Base-by-base conservation (phyloP, 2,888 invertebrate genomes). In the Tridacna gigas region DNA sequence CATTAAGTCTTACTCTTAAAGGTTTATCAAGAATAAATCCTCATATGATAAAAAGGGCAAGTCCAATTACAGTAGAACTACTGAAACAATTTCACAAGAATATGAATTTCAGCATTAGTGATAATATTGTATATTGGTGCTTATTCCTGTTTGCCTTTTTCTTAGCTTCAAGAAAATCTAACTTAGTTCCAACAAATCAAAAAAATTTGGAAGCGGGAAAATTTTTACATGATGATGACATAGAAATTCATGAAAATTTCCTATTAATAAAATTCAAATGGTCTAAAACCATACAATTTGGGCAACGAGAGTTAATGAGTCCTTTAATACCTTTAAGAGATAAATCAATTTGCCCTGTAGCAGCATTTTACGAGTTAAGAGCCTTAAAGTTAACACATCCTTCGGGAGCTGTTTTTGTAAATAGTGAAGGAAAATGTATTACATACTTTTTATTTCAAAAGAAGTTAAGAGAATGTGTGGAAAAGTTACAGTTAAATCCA, bases 101-200 rank as follows among this genome's bases (percentile, higher is more conserved):
- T 69, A 20, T 69, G n/a, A 47, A 69, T 69, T 69, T 45, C 5
- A 9, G 15, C 0, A 37, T 37, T 7, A 37, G 7, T 37, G 48
- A 69, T n/a, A 5, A 25, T 22, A 22, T 47, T 12, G 48, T 48
- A 5, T 69, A 48, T 69, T 69, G 69, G 69, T 69, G 69, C 47
- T 69, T 69, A n/a, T 47, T 69, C 47, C n/a, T 69, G 2, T 69
- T 69, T 47, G 22, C 69, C 47, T 69, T 69, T 69, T 69, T 69
- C 13, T 22, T 69, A 12, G 69, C 25, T 48, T 18, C 69, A 47
- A 15, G 69, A 22, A 69, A 69, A 18, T 69, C 45, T 0, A 69
- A 69, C 22, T 47, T 69, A 47, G 69, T 45, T 13, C 69, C 69
- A 9, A 47, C 69, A 13, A 22, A 3, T 15, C 45, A 47, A 22